phyloP scores from a whole-genome alignment of 2,888 invertebrate genomes.

The Melieria picta region DNA sequence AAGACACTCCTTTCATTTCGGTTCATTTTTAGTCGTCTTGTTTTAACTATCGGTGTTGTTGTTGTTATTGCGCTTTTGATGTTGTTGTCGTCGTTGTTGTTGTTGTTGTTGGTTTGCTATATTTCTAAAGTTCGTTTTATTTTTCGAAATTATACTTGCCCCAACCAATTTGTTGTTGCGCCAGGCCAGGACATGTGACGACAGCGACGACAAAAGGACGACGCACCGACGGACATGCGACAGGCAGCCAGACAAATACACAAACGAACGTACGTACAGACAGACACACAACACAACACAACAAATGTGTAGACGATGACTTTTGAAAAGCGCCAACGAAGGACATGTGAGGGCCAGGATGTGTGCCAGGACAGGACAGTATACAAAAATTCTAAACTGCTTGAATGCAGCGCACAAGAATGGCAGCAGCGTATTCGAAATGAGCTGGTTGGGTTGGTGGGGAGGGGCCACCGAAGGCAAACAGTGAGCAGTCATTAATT shows the following conservation, averaged over 20 bases:
- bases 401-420: too few relatives aligned
- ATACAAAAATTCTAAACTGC: too few relatives aligned
- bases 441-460: too few relatives aligned
- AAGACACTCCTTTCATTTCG: constrained; percentile 27
- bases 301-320: constrained; percentile 52
- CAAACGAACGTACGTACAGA: background rate
- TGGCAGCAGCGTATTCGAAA: too few relatives aligned
- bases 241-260: constrained; percentile 16
- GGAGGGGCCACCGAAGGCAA: too few relatives aligned
- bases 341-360: background rate
- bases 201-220: constrained; percentile 14
- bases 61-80: background rate
- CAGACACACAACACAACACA: constrained; percentile 27
- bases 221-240: background rate
- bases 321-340: constrained; percentile 42
- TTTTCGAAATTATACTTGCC: constrained; percentile 34
- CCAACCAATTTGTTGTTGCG: constrained; percentile 51
- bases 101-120: constrained; percentile 27
- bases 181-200: constrained; percentile 47
- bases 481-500: too few relatives aligned
- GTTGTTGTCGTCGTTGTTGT: constrained; percentile 14
- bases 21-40: constrained; percentile 21
- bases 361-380: too few relatives aligned
- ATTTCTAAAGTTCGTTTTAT: constrained; percentile 30
- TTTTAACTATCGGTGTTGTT: constrained; percentile 22